Base-by-base conservation (phyloP, 37 sponge, comb jelly and placozoan species). In the Beroe ovata region DNA sequence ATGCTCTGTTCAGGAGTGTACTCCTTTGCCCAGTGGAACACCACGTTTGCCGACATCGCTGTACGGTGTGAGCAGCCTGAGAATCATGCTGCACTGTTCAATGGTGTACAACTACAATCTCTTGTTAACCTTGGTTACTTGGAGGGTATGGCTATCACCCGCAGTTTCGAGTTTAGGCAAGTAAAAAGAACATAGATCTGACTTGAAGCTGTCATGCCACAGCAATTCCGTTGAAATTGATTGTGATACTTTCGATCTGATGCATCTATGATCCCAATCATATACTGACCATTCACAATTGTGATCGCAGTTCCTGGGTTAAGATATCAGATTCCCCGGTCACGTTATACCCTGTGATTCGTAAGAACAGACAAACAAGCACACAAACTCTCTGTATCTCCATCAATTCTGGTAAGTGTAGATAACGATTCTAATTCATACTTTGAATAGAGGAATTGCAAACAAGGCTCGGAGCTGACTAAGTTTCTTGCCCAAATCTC, bases 21-120 rank as follows among this genome's bases (percentile, higher is more conserved):
- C 69, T 66, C 69, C 18, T 34, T 66, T 16, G 69, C 32, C 0
- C 69, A 66, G 69, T 66, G 69, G 69, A 66, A 66, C 69, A 8
- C 30, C 36, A 66, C 69, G 8, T 66, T 66, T 37, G 1, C 69
- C 16, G 34, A 66, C 36, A 16, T 32, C 1, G 69, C 69, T 30
- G 69, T 30, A 1, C 33, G 36, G 36, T 66, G 69, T 66, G 32
- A 34, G 18, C 1, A 11, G 25, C 69, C 69, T 19, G 35, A 66
- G 36, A 66, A 66, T 37, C 18, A 33, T 8, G 69, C 69, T 66
- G 69, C 69, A 34, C 33, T 33, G 8, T 32, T 66, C 18, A 30
- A 66, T 30, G 69, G 69, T 4, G 18, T 11, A 33, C 11, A 18
- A 34, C 35, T 11, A 33, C 11, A 18, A 34, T 18, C 25, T 30